A percentile compares a stretch with the other conserved stretches of the same genome.
phyloP scores from a whole-genome alignment of 2,113 vertebrate genomes.

The Rattus norvegicus region DNA sequence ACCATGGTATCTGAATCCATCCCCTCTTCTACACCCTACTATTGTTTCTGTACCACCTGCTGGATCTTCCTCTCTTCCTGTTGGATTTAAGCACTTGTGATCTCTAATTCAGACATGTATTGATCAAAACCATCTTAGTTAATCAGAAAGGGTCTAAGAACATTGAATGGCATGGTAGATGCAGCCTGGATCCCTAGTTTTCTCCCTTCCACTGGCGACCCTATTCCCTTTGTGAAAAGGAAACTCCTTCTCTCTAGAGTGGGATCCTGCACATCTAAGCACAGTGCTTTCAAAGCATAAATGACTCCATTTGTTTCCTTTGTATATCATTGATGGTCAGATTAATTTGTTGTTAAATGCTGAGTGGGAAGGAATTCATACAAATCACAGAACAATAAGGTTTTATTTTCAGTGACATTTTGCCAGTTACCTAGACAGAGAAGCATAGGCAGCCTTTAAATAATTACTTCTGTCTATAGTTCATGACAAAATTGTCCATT shows the following conservation, averaged over 20 bases:
- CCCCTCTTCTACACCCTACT: too few relatives aligned
- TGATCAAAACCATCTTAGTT: neutral
- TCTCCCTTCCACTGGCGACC: neutral
- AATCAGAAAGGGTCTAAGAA: neutral
- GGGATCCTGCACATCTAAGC: neutral
- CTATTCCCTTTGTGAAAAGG: neutral
- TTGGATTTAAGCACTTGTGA: neutral
- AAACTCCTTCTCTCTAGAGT: neutral
- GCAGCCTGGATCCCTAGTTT: neutral
- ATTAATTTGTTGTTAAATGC: neutral
- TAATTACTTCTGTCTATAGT: neutral
- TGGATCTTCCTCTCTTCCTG: neutral
- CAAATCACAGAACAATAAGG: neutral
- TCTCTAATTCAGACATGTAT: neutral
- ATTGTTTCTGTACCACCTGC: too few relatives aligned
- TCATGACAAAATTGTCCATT: neutral
- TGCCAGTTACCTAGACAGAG: neutral
- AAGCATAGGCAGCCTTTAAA: neutral
- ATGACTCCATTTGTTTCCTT: neutral
- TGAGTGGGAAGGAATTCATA: slow-evolving; percentile 15
- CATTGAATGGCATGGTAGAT: neutral
- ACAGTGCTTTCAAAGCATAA: neutral
- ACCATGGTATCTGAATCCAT: neutral
- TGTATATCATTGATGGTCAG: neutral
- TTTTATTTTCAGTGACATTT: neutral